A percentile compares a stretch with the other conserved stretches of the same genome.
Conservation (phyloP, 2,113 vertebrate species). For the Halichoeres trimaculatus region DNA sequence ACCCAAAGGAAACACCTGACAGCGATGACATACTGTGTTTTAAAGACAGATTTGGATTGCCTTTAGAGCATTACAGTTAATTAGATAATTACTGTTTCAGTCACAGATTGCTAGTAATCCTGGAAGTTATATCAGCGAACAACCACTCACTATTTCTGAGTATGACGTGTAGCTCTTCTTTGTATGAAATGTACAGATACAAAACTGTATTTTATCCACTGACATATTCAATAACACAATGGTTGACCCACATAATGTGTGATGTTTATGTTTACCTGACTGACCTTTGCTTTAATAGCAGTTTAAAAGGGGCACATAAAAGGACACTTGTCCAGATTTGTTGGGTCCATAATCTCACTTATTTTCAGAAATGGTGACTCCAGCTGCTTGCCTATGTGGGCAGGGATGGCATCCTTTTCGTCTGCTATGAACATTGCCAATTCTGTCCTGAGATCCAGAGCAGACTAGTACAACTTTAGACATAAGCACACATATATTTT, state of each 20-base stretch:
- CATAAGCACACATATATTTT: neutral
- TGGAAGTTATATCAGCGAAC: neutral
- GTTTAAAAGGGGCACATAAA: too few species aligned
- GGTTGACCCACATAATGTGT: neutral
- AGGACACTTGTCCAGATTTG: too few species aligned
- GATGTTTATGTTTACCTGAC: constrained; percentile 17
- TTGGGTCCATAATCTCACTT: too few species aligned
- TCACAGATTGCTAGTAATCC: too few species aligned
- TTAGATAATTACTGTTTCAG: neutral
- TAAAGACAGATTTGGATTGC: neutral
- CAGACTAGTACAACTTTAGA: neutral
- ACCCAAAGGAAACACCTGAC: neutral
- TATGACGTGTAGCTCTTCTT: neutral
- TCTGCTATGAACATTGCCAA: neutral
- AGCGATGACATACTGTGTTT: neutral
- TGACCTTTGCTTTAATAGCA: constrained; percentile 1
- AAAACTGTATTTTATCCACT: neutral
- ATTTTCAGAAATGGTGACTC: constrained; percentile 35
- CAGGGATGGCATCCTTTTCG: constrained; percentile 21
- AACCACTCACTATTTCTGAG: neutral
- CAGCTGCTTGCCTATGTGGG: constrained; percentile 34
- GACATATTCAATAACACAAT: constrained; percentile 7
- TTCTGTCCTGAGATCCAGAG: constrained; percentile 6
- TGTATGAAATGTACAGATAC: neutral
- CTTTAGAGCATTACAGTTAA: neutral